A percentile compares a stretch with the other conserved stretches of the same genome.
Evolutionary conservation across 2,888 invertebrate genomes (phyloP).

Genomic region (Drosophila setosimentum): DNA sequence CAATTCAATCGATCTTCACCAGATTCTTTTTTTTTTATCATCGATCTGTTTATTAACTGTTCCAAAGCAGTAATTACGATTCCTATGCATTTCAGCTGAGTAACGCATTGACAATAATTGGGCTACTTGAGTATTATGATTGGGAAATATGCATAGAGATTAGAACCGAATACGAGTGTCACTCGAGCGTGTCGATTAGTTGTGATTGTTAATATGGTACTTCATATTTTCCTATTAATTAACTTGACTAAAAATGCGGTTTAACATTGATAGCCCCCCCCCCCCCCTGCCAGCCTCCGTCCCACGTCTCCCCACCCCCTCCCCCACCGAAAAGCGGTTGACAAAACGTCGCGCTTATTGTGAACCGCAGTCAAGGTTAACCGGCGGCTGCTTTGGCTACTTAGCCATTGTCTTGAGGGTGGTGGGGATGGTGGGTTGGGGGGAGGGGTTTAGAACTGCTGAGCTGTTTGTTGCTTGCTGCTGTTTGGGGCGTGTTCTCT

Average conservation of each 20-base stretch:
- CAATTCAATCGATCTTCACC: not conserved
- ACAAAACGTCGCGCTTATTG: constrained; percentile 30
- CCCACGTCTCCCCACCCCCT: not conserved
- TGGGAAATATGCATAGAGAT: not conserved
- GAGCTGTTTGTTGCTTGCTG: not conserved
- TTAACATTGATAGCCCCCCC: constrained; percentile 47
- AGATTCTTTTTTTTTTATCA: not conserved
- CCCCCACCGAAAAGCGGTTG: not conserved
- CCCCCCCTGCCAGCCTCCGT: too few relatives aligned
- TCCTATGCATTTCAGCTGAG: constrained; percentile 15
- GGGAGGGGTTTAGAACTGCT: not conserved
- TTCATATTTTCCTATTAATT: constrained; percentile 32
- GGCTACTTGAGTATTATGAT: not conserved
- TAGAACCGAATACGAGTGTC: constrained; percentile 1
- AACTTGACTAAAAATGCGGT: constrained; percentile 63
- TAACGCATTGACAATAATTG: constrained; percentile 27
- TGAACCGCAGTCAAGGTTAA: constrained; percentile 71
- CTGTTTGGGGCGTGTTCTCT: constrained; percentile 21
- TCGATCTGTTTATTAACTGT: not conserved
- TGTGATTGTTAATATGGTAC: not conserved
- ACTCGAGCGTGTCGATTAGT: constrained; percentile 40
- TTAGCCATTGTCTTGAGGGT: constrained; percentile 42
- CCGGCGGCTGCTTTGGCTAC: constrained; percentile 48
- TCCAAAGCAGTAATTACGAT: not conserved
- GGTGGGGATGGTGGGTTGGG: not conserved